phyloP scores from a whole-genome alignment of 2,888 invertebrate species.

The Vandiemenella viatica region DNA sequence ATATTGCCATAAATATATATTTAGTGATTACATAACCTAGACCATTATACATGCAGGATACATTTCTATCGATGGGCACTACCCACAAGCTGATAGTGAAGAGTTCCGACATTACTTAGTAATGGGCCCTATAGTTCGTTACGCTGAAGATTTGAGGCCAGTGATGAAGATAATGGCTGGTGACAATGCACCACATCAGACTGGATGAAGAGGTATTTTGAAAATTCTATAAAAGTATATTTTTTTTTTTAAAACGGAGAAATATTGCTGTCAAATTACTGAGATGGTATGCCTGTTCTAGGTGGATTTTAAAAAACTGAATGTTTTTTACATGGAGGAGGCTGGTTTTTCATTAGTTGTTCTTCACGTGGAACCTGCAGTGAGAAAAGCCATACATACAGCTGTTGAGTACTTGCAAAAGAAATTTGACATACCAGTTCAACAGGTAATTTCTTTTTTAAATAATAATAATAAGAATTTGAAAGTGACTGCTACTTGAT shows the following conservation, averaged over 20 bases:
- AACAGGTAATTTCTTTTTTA: constrained; percentile 26
- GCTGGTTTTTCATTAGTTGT: constrained; percentile 37
- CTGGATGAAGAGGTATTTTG: constrained; percentile 39
- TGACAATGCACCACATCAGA: constrained; percentile 29
- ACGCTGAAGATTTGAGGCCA: constrained; percentile 67
- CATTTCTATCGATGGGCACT: constrained; percentile 42
- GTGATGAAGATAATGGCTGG: constrained; percentile 54
- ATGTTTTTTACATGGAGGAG: constrained; percentile 49
- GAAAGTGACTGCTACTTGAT: no score
- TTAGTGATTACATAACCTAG: no score
- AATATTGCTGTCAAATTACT: neutral
- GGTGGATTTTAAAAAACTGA: constrained; percentile 31
- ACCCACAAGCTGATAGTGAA: constrained; percentile 36
- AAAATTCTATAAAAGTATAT: no score
- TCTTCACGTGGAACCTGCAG: constrained; percentile 35
- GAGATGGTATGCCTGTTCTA: constrained; percentile 13
- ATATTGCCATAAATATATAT: no score
- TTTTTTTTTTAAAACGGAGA: constrained; percentile 19
- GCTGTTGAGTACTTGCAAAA: constrained; percentile 36
- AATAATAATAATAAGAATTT: neutral
- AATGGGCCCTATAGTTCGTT: constrained; percentile 69
- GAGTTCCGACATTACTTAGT: constrained; percentile 36
- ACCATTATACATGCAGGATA: constrained; percentile 36
- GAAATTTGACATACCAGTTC: constrained; percentile 31
- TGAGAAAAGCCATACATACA: constrained; percentile 33